Base-by-base conservation (phyloP, 2,113 vertebrate species). In the Hucho hucho region DNA sequence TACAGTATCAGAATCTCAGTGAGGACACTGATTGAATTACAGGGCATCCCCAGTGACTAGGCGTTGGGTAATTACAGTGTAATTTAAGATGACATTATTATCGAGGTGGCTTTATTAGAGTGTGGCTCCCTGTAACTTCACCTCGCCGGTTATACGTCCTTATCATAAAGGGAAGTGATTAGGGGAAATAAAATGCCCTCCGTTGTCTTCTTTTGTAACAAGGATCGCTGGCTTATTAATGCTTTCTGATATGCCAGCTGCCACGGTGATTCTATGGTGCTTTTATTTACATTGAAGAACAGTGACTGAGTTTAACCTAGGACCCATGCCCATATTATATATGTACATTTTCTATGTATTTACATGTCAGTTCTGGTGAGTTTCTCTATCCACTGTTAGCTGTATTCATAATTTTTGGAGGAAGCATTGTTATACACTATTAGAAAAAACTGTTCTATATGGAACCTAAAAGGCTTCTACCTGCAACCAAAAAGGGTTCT, bases 141-240 rank as follows among this genome's bases (percentile, higher is more conserved):
- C 90, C 94, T 92, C 80, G 87, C 91, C 93, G 96, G 58, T 61
- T 61, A 95, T 95, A 93, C 91, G 91, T 91, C 93, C 93, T 95
- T 95, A 95, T 95, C 94, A 94, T 95, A 95, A 93, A 64, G 26
- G 79, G 76, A 87, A 81, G 83, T 83, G 90, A 88, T 88, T 84
- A 89, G 81, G 73, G 79, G 63, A 83, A 81, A 78, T 73, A 79
- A 87, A 87, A 91, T 87, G 77, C 84, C 85, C 37, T 73, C 87
- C 80, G 87, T 90, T 90, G 88, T 91, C 81, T 84, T 63, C n/a
- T 7, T 81, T 82, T 86, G 85, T 88, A 83, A 81, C 78, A 58
- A 82, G 37, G 13, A 83, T 80, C 73, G 72, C 46, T 53, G 75
- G 76, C 80, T 81, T 79, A 86, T 75, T 83, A 43, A 43, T 25